Conservation (phyloP, 1,140 invertebrate genomes). For the Macrostomum lignano region DNA sequence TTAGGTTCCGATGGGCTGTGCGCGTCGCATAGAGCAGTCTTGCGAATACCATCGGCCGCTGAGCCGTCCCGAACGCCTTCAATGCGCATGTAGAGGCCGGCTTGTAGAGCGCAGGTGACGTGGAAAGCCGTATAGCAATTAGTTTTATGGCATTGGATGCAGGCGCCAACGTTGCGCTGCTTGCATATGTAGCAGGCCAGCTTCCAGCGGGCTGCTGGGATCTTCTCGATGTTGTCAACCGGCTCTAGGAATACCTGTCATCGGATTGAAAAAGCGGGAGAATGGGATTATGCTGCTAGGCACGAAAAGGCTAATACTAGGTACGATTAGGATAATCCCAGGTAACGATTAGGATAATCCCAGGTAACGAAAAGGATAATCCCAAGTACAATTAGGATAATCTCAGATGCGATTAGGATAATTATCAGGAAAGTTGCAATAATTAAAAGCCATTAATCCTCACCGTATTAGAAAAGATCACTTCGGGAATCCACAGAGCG, state of each 20-base stretch:
- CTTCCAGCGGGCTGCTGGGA: slow-evolving; percentile 72
- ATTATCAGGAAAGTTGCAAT: too few relatives aligned
- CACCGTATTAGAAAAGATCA: slow-evolving; percentile 66
- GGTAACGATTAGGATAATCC: too few relatives aligned
- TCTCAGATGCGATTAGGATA: too few relatives aligned
- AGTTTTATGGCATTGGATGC: slow-evolving; percentile 82
- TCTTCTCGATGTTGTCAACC: slow-evolving; percentile 75
- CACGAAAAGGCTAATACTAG: too few relatives aligned
- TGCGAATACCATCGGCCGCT: slow-evolving; percentile 42
- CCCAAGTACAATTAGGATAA: too few relatives aligned
- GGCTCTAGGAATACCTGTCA: slow-evolving; percentile 76
- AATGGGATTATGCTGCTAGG: too few relatives aligned
- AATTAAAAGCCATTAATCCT: too few relatives aligned
- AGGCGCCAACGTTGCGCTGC: slow-evolving; percentile 63
- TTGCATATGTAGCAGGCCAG: slow-evolving; percentile 84
- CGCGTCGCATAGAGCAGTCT: slow-evolving; percentile 74
- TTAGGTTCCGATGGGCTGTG: slow-evolving; percentile 42
- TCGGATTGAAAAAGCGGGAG: too few relatives aligned
- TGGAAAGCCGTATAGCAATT: slow-evolving; percentile 92
- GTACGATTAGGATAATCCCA: too few relatives aligned
- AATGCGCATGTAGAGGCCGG: slow-evolving; percentile 77
- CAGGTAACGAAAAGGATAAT: too few relatives aligned
- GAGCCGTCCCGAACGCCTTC: slow-evolving; percentile 42
- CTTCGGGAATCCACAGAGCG: slow-evolving; percentile 92
- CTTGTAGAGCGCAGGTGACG: slow-evolving; percentile 87